Percentiles rank a stretch among this genome's conserved stretches.
Evolutionary conservation across 2,113 vertebrate genomes (phyloP).

Genomic region (Phylloscopus trochilus): DNA sequence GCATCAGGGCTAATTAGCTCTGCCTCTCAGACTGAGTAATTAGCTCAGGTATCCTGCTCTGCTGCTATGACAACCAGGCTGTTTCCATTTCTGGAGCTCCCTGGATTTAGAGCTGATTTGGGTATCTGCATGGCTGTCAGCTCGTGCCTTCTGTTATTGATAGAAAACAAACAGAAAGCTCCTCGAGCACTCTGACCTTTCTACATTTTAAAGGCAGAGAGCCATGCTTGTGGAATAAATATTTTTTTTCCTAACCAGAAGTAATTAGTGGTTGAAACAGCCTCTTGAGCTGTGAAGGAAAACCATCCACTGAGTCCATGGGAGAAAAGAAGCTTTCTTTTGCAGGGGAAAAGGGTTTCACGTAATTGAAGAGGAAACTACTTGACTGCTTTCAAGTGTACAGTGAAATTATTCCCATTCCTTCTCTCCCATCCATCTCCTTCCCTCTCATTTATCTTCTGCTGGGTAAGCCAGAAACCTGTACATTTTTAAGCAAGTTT

Average conservation of each 20-base stretch:
- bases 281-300: constrained; percentile 1
- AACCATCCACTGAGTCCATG: not conserved
- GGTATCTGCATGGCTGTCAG: not conserved
- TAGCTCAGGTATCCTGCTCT: constrained; percentile 50
- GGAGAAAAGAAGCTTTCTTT: not conserved
- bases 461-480: not conserved
- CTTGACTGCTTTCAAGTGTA: not conserved
- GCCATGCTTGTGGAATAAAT: not conserved
- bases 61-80: constrained; percentile 59
- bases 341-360: not conserved
- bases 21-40: constrained; percentile 48
- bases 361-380: not conserved
- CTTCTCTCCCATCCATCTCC: not conserved
- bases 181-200: not conserved
- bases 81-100: constrained; percentile 23
- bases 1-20: constrained; percentile 48
- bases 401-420: not conserved
- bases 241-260: not conserved
- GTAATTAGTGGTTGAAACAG: constrained; percentile 15
- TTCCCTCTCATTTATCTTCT: not conserved
- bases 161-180: constrained; percentile 17
- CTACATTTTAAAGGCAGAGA: not conserved
- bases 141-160: constrained; percentile 39
- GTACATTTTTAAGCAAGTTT: not conserved
- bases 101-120: not conserved